A percentile compares a stretch with the other conserved stretches of the same genome.
These are phyloP conservation scores for Bradypus variegatus DNA, from an alignment of 2,797 vertebrate genomes.

Conservation along the genomic window DNA sequence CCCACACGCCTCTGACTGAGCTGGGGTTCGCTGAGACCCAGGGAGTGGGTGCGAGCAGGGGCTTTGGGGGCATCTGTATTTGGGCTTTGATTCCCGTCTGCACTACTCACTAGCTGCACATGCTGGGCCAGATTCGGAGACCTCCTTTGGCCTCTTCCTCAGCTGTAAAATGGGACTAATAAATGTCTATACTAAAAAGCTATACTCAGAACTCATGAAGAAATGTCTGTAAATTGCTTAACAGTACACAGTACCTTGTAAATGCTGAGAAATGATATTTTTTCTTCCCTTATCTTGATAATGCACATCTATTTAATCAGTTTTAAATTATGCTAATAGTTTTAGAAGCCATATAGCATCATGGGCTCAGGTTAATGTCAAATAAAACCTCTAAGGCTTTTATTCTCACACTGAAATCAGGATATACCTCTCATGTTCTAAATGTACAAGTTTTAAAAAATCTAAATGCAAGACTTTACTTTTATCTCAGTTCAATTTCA, in stretches of 20 bases:
- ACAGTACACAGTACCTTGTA: not conserved
- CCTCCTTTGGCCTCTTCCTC: not conserved
- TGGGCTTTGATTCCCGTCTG: not conserved
- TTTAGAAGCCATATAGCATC: slow-evolving; percentile 23
- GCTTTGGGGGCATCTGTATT: not conserved
- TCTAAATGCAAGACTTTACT: not conserved
- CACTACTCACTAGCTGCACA: not conserved
- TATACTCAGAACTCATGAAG: not conserved
- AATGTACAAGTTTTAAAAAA: not conserved
- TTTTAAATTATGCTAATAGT: not conserved
- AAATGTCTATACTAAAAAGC: not conserved
- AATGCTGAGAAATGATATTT: not conserved
- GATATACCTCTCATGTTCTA: not conserved
- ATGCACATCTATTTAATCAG: not conserved
- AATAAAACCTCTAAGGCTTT: not conserved
- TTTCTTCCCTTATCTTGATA: not conserved
- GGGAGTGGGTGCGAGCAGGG: not conserved
- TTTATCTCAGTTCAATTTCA: not conserved
- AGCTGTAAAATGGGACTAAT: not conserved
- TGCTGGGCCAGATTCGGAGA: not conserved
- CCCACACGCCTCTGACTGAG: fast-evolving
- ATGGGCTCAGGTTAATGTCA: not conserved
- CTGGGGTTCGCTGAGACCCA: not conserved
- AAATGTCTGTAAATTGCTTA: not conserved
- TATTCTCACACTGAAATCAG: not conserved